Conservation (phyloP, 2,113 vertebrate species). For the Macrotis lagotis region DNA sequence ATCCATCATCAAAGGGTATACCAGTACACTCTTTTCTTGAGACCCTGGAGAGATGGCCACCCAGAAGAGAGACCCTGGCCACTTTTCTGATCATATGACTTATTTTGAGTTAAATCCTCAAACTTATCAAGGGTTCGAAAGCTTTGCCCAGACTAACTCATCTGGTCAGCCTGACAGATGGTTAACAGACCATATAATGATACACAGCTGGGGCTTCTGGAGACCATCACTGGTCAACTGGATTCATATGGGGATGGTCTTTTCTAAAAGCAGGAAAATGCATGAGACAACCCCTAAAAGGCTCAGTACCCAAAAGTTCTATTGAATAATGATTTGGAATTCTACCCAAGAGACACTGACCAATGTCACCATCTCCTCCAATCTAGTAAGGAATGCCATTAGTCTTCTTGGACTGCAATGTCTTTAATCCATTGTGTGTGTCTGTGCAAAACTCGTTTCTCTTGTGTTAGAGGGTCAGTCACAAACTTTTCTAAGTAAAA, state of each 20-base stretch:
- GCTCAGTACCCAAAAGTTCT: not conserved
- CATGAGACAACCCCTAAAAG: not conserved
- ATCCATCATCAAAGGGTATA: not conserved
- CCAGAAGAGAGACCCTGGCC: not conserved
- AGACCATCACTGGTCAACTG: not conserved
- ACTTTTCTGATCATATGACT: slow-evolving; percentile 9
- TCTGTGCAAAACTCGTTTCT: not conserved
- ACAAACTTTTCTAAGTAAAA: slow-evolving; percentile 14
- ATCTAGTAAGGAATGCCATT: not conserved
- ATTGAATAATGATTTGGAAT: not conserved
- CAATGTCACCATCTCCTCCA: not conserved
- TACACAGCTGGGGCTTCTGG: not conserved
- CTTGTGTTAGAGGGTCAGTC: not conserved
- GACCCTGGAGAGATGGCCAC: not conserved
- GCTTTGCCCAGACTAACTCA: not conserved
- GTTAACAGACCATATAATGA: not conserved
- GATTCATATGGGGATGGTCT: not conserved
- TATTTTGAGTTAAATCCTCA: not conserved
- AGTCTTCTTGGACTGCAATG: not conserved
- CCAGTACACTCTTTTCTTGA: not conserved
- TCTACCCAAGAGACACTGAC: not conserved
- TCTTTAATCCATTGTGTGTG: slow-evolving; percentile 3
- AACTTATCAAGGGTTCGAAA: not conserved
- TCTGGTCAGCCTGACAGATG: not conserved
- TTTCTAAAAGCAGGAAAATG: not conserved